Evolutionary conservation across 2,113 vertebrate genomes (phyloP).

Genomic region (Glaucomys volans): DNA sequence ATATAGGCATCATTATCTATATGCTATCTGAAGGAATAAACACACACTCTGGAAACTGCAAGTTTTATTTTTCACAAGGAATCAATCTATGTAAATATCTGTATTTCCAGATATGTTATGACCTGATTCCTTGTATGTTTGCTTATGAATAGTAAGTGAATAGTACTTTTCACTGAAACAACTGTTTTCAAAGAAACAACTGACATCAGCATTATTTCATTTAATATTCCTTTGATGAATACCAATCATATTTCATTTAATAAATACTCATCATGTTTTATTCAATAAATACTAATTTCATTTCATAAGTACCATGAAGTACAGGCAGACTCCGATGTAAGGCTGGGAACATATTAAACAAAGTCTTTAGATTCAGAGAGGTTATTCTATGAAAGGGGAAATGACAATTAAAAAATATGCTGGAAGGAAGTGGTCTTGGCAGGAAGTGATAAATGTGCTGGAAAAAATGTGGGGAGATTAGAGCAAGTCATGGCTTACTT

Average conservation of each 20-base stretch:
- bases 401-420: not conserved
- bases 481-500: not conserved
- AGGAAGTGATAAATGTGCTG: not conserved
- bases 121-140: not conserved
- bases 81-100: constrained; percentile 15
- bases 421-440: not conserved
- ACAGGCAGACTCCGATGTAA: not conserved
- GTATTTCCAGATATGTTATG: not conserved
- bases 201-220: not conserved
- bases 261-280: not conserved
- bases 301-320: not conserved
- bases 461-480: not conserved
- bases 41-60: constrained; percentile 4
- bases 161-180: not conserved
- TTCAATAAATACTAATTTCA: not conserved
- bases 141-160: not conserved
- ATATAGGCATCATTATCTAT: not conserved
- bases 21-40: not conserved
- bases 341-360: not conserved
- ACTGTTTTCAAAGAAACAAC: too few relatives aligned
- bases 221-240: not conserved
- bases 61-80: constrained; percentile 3
- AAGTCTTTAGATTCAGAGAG: not conserved
- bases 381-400: not conserved
- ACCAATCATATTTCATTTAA: not conserved